These are phyloP conservation scores for Propsilocerus akamusi DNA, from an alignment of 1,140 invertebrate species.

Conservation along the genomic window DNA sequence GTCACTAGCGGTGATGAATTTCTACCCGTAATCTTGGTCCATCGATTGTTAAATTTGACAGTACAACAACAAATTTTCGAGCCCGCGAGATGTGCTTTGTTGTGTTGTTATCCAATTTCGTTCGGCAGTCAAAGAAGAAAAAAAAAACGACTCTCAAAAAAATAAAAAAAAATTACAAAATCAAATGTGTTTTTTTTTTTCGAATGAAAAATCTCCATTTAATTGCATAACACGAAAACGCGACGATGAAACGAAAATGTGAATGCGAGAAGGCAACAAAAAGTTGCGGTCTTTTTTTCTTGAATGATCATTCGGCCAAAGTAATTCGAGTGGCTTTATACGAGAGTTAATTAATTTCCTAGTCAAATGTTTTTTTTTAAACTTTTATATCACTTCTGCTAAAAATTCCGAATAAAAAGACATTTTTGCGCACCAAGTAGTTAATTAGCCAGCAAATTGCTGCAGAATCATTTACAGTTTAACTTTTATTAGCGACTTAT, in stretches of 20 bases:
- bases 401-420: too few relatives aligned
- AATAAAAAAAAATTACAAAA: background rate
- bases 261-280: background rate
- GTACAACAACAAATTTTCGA: too few relatives aligned
- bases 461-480: too few relatives aligned
- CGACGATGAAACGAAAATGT: background rate
- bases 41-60: too few relatives aligned
- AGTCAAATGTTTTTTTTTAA: background rate
- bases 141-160: background rate
- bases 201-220: constrained; percentile 1
- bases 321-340: background rate
- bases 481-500: too few relatives aligned
- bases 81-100: background rate
- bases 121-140: too few relatives aligned
- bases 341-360: background rate
- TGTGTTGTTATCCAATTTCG: background rate
- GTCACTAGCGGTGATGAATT: too few relatives aligned
- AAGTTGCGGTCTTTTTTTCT: background rate
- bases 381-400: background rate
- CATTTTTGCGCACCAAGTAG: too few relatives aligned
- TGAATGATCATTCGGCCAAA: background rate
- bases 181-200: background rate
- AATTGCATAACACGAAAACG: constrained; percentile 1
- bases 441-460: too few relatives aligned
- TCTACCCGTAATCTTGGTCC: too few relatives aligned